Percentiles rank a stretch among this genome's conserved stretches.
Evolutionary conservation across 2,888 invertebrate genomes (phyloP).

Genomic region (Kryphioiulus occultus): DNA sequence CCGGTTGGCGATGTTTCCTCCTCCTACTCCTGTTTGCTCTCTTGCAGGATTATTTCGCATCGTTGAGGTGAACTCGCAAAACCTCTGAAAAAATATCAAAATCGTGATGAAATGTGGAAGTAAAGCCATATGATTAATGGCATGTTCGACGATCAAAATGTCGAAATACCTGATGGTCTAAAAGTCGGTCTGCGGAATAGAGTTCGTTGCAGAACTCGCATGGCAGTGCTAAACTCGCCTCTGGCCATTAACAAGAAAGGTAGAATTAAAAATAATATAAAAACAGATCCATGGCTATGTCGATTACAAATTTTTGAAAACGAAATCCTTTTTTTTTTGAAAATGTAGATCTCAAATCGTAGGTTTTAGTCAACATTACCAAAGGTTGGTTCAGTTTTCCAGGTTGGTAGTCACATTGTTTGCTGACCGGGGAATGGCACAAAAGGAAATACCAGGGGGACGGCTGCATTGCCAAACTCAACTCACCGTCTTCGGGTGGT

Average conservation of each 20-base stretch:
- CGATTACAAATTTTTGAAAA: too few species aligned
- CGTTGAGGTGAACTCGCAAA: background rate
- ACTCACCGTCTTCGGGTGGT: background rate
- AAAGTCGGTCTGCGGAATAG: background rate
- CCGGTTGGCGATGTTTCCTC: background rate
- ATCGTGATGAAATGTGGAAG: background rate
- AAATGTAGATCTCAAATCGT: too few species aligned
- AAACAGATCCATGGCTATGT: too few species aligned
- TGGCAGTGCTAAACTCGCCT: constrained; percentile 32
- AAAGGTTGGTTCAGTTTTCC: too few species aligned
- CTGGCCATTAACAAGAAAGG: background rate
- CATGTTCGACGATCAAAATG: background rate
- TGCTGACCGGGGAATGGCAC: too few species aligned
- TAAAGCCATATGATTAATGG: background rate
- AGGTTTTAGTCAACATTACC: too few species aligned
- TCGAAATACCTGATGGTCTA: constrained; percentile 48
- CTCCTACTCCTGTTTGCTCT: background rate
- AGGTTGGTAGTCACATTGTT: too few species aligned
- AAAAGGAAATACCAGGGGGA: too few species aligned
- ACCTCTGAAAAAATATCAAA: background rate
- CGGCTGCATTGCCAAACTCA: background rate
- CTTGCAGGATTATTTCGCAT: background rate
- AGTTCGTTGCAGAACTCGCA: constrained; percentile 49
- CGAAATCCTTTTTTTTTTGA: too few species aligned
- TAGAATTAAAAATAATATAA: too few species aligned